phyloP scores from a whole-genome alignment of 2,888 invertebrate genomes.

The Lepidonotus clava region DNA sequence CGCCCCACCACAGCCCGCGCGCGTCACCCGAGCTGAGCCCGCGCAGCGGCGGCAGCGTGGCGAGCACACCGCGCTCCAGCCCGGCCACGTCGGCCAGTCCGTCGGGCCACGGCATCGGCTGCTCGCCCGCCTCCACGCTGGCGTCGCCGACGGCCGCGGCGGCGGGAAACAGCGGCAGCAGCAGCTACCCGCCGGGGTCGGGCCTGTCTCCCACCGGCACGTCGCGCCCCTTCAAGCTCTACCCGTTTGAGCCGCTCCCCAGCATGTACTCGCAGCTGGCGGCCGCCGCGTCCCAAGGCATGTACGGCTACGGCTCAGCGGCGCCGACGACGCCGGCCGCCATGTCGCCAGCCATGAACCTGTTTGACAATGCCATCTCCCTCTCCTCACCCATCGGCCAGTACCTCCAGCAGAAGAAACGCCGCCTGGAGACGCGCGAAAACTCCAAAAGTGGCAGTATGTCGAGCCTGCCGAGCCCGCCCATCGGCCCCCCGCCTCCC shows the following conservation, averaged over 20 bases:
- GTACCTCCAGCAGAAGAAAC: conserved; percentile 58
- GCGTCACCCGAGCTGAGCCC: conserved; percentile 38
- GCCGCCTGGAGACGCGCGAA: conserved; percentile 14
- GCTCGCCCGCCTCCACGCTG: background rate
- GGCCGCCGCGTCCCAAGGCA: conserved; percentile 42
- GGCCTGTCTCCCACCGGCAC: conserved; percentile 30
- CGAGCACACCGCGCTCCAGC: conserved; percentile 32
- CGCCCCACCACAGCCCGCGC: background rate
- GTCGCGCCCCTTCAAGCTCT: conserved; percentile 57
- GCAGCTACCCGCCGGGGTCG: background rate
- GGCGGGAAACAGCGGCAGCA: background rate
- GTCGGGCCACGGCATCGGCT: background rate
- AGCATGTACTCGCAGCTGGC: conserved; percentile 49
- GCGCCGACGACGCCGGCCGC: conserved; percentile 44
- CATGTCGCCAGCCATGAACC: background rate
- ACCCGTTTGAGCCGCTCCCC: conserved; percentile 56
- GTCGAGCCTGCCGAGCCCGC: background rate
- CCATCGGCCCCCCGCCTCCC: background rate
- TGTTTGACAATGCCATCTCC: conserved; percentile 50
- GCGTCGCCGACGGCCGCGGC: background rate
- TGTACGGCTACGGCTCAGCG: conserved; percentile 39
- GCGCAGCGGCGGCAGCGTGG: conserved; percentile 8
- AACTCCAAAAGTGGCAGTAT: background rate
- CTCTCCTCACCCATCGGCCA: conserved; percentile 58
- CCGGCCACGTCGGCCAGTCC: conserved; percentile 26